phyloP scores from a whole-genome alignment of 1,140 invertebrate species.

The Pachypsylla venusta region DNA sequence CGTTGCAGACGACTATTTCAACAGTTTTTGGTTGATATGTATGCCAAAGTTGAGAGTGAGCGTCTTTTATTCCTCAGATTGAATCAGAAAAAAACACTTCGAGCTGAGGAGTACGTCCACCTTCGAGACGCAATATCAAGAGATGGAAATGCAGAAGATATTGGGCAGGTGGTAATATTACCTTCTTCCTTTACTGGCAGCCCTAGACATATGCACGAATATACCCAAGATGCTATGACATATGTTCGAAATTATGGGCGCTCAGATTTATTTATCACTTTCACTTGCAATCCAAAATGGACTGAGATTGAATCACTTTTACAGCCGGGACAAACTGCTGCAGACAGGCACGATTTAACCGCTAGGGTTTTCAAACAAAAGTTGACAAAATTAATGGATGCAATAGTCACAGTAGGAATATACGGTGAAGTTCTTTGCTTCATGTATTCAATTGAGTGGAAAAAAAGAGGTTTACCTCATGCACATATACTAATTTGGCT shows the following conservation, averaged over 20 bases:
- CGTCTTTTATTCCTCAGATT: constrained; percentile 29
- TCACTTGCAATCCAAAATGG: constrained; percentile 16
- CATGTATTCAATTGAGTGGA: constrained; percentile 32
- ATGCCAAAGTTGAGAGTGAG: constrained; percentile 35
- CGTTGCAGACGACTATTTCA: constrained; percentile 27
- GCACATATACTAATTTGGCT: background rate
- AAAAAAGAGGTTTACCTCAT: constrained; percentile 29
- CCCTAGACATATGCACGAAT: constrained; percentile 32
- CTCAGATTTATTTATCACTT: constrained; percentile 30
- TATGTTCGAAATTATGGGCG: constrained; percentile 27
- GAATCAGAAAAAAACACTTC: constrained; percentile 34
- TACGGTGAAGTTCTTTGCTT: constrained; percentile 12
- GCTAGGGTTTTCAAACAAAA: constrained; percentile 19
- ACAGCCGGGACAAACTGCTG: constrained; percentile 23
- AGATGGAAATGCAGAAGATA: constrained; percentile 13
- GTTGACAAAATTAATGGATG: constrained; percentile 14
- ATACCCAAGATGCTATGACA: constrained; percentile 32
- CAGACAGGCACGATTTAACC: constrained; percentile 18
- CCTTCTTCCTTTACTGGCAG: constrained; percentile 31
- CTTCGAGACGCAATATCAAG: constrained; percentile 27
- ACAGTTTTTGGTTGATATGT: constrained; percentile 34
- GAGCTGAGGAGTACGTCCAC: constrained; percentile 34
- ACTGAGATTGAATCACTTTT: constrained; percentile 13
- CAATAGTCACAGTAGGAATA: constrained; percentile 13
- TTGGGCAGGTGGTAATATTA: constrained; percentile 26